A percentile compares a stretch with the other conserved stretches of the same genome.
Conservation (phyloP, 2,113 vertebrate species). For the Circaetus gallicus region DNA sequence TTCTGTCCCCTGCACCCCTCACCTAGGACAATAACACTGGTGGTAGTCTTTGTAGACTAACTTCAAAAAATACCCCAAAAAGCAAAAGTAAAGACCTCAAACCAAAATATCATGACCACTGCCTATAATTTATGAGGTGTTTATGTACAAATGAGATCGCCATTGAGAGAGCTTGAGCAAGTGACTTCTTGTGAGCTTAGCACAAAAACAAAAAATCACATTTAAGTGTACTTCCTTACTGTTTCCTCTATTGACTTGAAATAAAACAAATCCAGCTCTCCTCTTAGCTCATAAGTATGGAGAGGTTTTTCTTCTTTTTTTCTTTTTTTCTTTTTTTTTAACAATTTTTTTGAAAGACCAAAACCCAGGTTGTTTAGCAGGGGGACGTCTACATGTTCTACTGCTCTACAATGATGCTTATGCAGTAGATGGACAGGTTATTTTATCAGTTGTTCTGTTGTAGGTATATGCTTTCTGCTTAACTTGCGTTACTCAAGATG, state of each 20-base stretch:
- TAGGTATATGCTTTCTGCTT: conserved; percentile 38
- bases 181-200: conserved; percentile 65
- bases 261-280: conserved; percentile 55
- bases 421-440: conserved; percentile 25
- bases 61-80: background rate
- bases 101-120: background rate
- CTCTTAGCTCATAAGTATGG: conserved; percentile 23
- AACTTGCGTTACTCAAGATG: conserved; percentile 48
- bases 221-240: conserved; percentile 62
- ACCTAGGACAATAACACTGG: background rate
- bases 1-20: background rate
- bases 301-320: conserved; percentile 28
- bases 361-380: conserved; percentile 66
- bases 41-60: background rate
- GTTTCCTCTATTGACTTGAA: conserved; percentile 66
- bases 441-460: conserved; percentile 44
- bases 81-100: background rate
- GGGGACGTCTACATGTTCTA: background rate
- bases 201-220: conserved; percentile 10
- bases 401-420: conserved; percentile 57
- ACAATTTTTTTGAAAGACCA: conserved; percentile 60
- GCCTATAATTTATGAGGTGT: conserved; percentile 29
- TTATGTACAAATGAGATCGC: conserved; percentile 52
- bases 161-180: conserved; percentile 20
- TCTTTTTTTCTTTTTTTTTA: conserved; percentile 4